Percentiles rank a stretch among this genome's conserved stretches.
Conservation (phyloP, 2,113 vertebrate genomes). For the Penelope pileata region DNA sequence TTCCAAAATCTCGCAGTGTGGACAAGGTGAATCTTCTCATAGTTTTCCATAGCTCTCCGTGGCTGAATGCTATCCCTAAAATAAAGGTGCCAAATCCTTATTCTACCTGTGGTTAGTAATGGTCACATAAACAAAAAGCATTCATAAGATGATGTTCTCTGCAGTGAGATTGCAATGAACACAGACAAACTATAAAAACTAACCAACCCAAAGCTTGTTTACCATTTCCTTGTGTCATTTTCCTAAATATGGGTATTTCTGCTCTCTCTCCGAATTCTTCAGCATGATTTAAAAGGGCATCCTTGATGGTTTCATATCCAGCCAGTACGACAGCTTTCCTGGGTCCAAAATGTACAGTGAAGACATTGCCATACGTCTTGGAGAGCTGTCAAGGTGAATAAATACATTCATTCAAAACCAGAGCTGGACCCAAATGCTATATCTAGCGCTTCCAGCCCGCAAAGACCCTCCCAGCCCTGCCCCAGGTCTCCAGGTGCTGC, state of each 20-base stretch:
- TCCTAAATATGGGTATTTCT: constrained; percentile 73
- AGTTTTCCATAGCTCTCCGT: constrained; percentile 72
- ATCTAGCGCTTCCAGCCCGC: background rate
- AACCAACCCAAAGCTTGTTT: background rate
- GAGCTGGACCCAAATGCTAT: background rate
- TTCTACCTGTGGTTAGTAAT: background rate
- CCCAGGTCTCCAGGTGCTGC: constrained; percentile 22
- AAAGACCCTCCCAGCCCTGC: background rate
- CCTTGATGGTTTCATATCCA: constrained; percentile 81
- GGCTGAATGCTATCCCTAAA: constrained; percentile 71
- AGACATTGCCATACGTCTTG: constrained; percentile 81
- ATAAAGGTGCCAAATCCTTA: background rate
- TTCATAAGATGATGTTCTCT: background rate
- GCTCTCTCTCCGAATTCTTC: constrained; percentile 83
- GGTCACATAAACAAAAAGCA: background rate
- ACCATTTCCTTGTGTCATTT: constrained; percentile 75
- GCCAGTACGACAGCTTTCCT: constrained; percentile 81
- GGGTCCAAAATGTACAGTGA: constrained; percentile 81
- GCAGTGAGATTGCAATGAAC: background rate
- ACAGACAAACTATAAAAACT: background rate
- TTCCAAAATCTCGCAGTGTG: constrained; percentile 73
- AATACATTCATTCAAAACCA: background rate
- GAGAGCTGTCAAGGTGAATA: constrained; percentile 77
- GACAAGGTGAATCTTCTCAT: constrained; percentile 75
- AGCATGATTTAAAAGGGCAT: constrained; percentile 79